Base-by-base conservation (phyloP, 2,113 vertebrate genomes). In the Pelodiscus sinensis region DNA sequence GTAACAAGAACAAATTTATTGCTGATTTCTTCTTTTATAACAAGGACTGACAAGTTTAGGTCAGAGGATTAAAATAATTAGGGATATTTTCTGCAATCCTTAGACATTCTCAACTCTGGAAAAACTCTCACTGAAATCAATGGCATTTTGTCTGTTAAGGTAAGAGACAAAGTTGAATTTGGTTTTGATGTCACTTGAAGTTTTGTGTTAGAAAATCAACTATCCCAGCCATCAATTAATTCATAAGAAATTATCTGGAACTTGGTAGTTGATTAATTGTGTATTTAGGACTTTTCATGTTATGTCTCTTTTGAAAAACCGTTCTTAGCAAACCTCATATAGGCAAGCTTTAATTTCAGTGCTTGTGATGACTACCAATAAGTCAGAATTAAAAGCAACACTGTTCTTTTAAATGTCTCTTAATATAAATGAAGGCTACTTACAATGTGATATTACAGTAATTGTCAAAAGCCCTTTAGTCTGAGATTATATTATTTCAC, bases 381-480 rank as follows among this genome's bases (percentile, higher is more conserved):
- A 79, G 51, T 3, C 82, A 87, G 27, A 95, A 97, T 94, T 95
- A 82, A 87, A 96, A 94, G 38, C 54, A 85, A 92, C 88, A 10
- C 3, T 58, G 9, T 91, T 90, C 55, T 94, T 18, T 79, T 81
- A 90, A 56, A 56, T 73, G 90, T 4, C 58, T 92, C 51, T 96
- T 89, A 77, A 51, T 89, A 38, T 68, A 90, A 83, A 60, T 80
- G 62, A 81, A 90, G 65, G 68, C 77, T 91, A 94, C 93, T 91
- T 95, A 87, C 88, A 97, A 86, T 81, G 71, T 92, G 79, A 87
- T 96, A 92, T 91, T 90, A 44, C 58, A 92, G 65, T 80, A 90
- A 86, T 87, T 92, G 56, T 92, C 81, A 95, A 89, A 95, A 93
- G 81, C n/a, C 31, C 44, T 95, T 96, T 92, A 92, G 91, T 94